phyloP scores from a whole-genome alignment of 2,113 vertebrate genomes.

The Phrynosoma blainvillii region DNA sequence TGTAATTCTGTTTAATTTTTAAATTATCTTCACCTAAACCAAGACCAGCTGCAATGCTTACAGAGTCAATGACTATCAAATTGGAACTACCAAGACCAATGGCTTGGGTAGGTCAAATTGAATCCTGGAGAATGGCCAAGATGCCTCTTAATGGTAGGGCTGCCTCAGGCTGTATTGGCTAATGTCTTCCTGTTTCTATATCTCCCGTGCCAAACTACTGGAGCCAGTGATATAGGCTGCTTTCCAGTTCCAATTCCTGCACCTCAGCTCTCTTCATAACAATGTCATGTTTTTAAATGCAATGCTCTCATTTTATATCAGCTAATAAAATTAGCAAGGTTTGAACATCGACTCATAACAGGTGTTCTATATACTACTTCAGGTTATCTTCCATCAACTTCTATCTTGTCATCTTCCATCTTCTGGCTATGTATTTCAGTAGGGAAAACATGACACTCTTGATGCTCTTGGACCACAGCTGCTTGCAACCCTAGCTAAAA shows the following conservation, averaged over 20 bases:
- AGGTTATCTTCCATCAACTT: background rate
- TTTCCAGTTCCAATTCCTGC: slow-evolving; percentile 34
- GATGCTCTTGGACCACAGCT: background rate
- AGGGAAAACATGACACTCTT: background rate
- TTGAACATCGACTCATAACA: slow-evolving; percentile 4
- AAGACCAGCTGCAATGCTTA: slow-evolving; percentile 32
- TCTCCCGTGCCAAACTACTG: slow-evolving; percentile 30
- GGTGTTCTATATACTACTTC: background rate
- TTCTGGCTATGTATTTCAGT: background rate
- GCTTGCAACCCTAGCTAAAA: background rate
- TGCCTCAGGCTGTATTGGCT: background rate
- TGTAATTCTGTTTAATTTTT: slow-evolving; percentile 10
- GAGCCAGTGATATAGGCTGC: slow-evolving; percentile 13
- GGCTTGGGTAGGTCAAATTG: background rate
- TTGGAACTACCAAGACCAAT: slow-evolving; percentile 25
- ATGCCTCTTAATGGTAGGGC: background rate
- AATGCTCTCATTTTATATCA: slow-evolving; percentile 3
- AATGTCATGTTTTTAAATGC: background rate
- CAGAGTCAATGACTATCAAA: slow-evolving; percentile 19
- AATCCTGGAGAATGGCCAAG: slow-evolving; percentile 15
- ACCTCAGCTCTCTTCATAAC: background rate
- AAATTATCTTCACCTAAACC: slow-evolving; percentile 12
- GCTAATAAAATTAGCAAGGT: background rate
- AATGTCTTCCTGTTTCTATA: background rate
- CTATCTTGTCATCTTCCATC: background rate